Evolutionary conservation across 2,113 vertebrate genomes (phyloP).

Genomic region (Xiphophorus maculatus): DNA sequence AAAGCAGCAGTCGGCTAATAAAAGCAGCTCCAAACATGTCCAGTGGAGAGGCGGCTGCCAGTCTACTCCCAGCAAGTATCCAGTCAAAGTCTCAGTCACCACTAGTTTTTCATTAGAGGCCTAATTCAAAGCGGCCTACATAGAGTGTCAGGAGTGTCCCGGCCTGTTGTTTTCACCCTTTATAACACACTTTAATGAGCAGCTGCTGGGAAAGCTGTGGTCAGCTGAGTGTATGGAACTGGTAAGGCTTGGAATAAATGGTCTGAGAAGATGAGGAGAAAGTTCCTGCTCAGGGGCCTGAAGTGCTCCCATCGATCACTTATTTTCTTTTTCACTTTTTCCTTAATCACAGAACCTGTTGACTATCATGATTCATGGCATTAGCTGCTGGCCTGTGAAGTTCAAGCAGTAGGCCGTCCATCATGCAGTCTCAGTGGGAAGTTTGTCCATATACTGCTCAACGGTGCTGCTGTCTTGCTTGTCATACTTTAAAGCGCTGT

Average conservation of each 20-base stretch:
- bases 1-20: conserved; percentile 22
- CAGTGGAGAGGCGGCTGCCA: conserved; percentile 48
- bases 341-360: conserved; percentile 64
- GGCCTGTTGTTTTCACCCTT: conserved; percentile 64
- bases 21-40: conserved; percentile 45
- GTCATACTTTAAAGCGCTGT: not conserved
- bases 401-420: conserved; percentile 33
- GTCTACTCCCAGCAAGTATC: conserved; percentile 52
- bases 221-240: conserved; percentile 39
- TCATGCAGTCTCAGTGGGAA: not conserved
- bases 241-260: conserved; percentile 31
- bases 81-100: conserved; percentile 55
- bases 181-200: conserved; percentile 65
- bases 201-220: conserved; percentile 51
- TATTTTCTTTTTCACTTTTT: conserved; percentile 63
- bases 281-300: conserved; percentile 44
- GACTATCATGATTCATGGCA: conserved; percentile 59
- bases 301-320: conserved; percentile 58
- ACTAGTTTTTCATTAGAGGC: conserved; percentile 70
- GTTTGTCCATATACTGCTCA: too few relatives aligned
- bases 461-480: conserved; percentile 7
- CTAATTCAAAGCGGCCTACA: conserved; percentile 69
- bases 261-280: conserved; percentile 42
- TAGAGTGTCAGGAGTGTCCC: conserved; percentile 58
- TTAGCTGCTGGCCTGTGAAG: conserved; percentile 29